Evolutionary conservation across 2,888 invertebrate species (phyloP), one percentile per base, ranked within the genome.

Genomic region (Synergus laeviventris): DNA sequence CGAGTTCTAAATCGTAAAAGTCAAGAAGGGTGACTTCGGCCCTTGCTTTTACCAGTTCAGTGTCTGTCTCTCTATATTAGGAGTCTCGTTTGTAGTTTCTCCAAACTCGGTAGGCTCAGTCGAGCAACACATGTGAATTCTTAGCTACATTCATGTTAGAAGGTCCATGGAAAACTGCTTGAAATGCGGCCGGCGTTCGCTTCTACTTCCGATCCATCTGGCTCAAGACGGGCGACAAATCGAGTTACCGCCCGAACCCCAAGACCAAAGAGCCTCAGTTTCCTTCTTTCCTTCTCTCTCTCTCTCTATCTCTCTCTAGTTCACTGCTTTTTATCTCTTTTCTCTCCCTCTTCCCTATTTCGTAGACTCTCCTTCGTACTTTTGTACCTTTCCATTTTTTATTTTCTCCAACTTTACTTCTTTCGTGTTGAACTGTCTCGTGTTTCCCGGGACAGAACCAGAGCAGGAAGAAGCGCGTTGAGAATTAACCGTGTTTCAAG

Each of bases 161-260:
- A 49, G n/a, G 36, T n/a, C 70, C 31, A 49, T 31, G 16, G 70
- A 31, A 70, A 70, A 54, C 86, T 87, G 85, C 83, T 87, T 87
- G 84, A 86, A 84, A 87, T 87, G 87, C 87, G 88, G 86, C 84
- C 81, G 83, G 85, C 86, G 85, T 87, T 82, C 86, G 85, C 85
- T 86, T 88, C 88, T 87, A 87, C 87, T 87, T 87, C 88, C 88
- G 88, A 87, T 87, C 87, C 88, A 87, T 87, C 87, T 88, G 87
- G 86, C 87, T 87, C 87, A 86, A 87, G 88, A 88, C 88, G 87
- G 87, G 86, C 88, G 88, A 88, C 87, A 87, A 87, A 87, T 87
- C 87, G 87, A 87, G 87, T 87, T 88, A 87, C 87, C 87, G 85
- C 78, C 82, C 84, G 82, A 86, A 84, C 86, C 83, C 86, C 84